Evolutionary conservation across 2,797 vertebrate genomes (phyloP), one percentile per base, ranked within the genome.

Genomic region (Sternotherus odoratus): DNA sequence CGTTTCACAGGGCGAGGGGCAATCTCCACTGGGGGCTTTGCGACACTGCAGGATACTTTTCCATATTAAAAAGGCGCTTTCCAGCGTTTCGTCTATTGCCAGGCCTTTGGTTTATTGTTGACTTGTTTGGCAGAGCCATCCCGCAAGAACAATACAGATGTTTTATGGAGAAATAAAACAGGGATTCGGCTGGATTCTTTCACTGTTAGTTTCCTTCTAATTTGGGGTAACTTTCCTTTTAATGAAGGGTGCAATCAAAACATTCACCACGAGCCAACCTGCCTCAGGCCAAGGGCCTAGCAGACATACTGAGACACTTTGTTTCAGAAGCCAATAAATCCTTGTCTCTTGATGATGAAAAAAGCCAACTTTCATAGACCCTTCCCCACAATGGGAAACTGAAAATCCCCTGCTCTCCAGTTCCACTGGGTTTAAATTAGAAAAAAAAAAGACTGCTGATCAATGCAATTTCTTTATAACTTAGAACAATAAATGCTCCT

Each of bases 31-130:
- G 94, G 92, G 95, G 96, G 95, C 94, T 75, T 95, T 97, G 96
- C 92, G 15, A 97, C 97, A 97, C 97, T 95, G 95, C 97, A 97
- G 97, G 97, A 97, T 96, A 97, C 95, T 97, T 97, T 97, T 97
- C 97, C 97, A 97, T 97, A 97, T 97, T 97, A 97, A 97, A 97
- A 97, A 97, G 96, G 96, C 97, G 93, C 95, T 97, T 96, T 95
- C 86, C 53, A 95, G 88, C 15, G 96, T 97, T 97, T 97, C 94
- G 97, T 97, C 97, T 96, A 92, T 85, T 97, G 97, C 97, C 97
- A 97, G 97, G 94, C 96, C 96, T 96, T 56, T 95, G 95, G 95
- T 97, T 97, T 97, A 97, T 96, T 95, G 97, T 96, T 93, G 97
- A 97, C 97, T 97, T 95, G 94, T 97, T 97, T 97, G 97, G 97